Evolutionary conservation across 2,888 invertebrate species (phyloP).

Genomic region (Amorpha juglandis): DNA sequence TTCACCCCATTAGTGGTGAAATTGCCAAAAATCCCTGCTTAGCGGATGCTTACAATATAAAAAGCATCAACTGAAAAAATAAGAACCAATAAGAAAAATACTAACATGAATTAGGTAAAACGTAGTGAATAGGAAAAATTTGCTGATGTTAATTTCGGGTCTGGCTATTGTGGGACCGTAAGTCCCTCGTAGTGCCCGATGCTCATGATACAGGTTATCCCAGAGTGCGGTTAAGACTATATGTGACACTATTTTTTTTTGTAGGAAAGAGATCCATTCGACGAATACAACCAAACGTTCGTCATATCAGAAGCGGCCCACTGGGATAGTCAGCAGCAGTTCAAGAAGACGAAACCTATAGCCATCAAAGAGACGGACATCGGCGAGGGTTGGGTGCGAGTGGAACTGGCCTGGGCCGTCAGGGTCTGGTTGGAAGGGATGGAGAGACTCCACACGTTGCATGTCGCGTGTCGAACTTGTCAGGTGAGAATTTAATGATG

Average conservation of each 20-base stretch:
- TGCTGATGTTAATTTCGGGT: too few species aligned
- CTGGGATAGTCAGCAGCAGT: constrained; percentile 88
- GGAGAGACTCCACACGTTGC: constrained; percentile 88
- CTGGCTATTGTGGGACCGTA: too few species aligned
- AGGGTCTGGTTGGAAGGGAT: constrained; percentile 89
- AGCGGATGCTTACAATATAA: too few species aligned
- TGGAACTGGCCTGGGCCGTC: constrained; percentile 90
- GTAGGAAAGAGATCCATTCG: constrained; percentile 85
- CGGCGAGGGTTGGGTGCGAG: constrained; percentile 91
- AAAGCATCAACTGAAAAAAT: too few species aligned
- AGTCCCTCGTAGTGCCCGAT: too few species aligned
- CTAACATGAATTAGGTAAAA: too few species aligned
- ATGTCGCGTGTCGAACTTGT: constrained; percentile 91
- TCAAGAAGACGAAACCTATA: constrained; percentile 90
- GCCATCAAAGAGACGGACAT: constrained; percentile 91
- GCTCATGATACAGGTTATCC: neutral
- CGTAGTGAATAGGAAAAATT: too few species aligned
- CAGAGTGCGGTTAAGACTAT: too few species aligned
- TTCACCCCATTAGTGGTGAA: too few species aligned
- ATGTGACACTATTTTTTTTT: neutral
- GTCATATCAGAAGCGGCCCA: constrained; percentile 91
- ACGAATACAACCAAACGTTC: constrained; percentile 89
- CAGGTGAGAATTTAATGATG: constrained; percentile 62
- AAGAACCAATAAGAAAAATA: too few species aligned
- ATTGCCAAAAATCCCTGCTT: too few species aligned